Conservation (phyloP, 2,797 vertebrate species). For the Anniella stebbinsi region DNA sequence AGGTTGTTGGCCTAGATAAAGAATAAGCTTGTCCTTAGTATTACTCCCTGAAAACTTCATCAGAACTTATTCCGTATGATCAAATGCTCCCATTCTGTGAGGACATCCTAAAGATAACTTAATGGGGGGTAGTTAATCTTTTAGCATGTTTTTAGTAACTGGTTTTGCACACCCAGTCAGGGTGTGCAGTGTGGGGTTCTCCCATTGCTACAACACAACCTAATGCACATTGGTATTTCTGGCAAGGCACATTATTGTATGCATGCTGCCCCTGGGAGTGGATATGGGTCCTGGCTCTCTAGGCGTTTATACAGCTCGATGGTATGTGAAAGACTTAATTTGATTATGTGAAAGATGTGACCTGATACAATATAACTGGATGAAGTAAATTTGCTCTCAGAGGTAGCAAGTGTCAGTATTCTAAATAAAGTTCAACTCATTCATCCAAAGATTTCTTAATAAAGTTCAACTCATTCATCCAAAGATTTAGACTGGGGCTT, state of each 20-base stretch:
- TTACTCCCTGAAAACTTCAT: not conserved
- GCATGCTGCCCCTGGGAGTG: not conserved
- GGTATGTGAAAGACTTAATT: conserved; percentile 8
- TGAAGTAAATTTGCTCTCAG: conserved; percentile 23
- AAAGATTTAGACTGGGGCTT: conserved; percentile 9
- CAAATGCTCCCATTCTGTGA: not conserved
- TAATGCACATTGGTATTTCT: not conserved
- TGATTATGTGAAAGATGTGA: conserved; percentile 33
- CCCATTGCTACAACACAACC: not conserved
- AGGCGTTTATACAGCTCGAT: not conserved
- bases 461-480: not conserved
- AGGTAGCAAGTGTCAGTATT: not conserved
- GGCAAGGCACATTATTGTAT: not conserved
- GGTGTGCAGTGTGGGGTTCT: not conserved
- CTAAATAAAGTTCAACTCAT: not conserved
- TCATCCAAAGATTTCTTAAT: not conserved
- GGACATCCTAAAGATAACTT: no score
- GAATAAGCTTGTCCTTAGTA: not conserved
- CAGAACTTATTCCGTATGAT: not conserved
- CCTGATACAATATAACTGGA: rapidly evolving
- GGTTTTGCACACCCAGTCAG: not conserved
- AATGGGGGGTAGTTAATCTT: not conserved
- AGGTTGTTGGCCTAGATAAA: conserved; percentile 1
- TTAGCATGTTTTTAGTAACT: not conserved
- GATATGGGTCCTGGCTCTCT: no score